Conservation (phyloP, 1,140 invertebrate species). For the Conus ventricosus region DNA sequence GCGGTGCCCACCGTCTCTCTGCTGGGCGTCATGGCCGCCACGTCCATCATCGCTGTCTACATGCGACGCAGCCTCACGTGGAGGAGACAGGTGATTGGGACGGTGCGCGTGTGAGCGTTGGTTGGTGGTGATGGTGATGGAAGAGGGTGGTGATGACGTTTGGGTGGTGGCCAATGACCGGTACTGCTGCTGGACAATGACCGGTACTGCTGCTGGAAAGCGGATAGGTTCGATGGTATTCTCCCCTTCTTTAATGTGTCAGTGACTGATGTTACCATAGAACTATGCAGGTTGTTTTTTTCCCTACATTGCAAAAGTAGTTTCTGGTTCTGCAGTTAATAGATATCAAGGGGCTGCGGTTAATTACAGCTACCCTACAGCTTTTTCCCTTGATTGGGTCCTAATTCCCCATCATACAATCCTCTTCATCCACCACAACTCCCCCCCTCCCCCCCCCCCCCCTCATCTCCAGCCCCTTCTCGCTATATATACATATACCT, state of each 20-base stretch:
- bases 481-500: too few species aligned
- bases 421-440: too few species aligned
- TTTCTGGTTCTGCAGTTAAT: too few species aligned
- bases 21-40: background rate
- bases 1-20: conserved; percentile 9
- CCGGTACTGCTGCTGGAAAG: too few species aligned
- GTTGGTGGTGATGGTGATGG: background rate
- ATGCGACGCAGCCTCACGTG: background rate
- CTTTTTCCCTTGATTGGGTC: too few species aligned
- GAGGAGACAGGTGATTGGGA: background rate
- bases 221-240: background rate
- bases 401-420: too few species aligned
- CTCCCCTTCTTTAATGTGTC: background rate
- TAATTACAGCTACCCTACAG: too few species aligned
- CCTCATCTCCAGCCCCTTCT: too few species aligned
- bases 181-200: background rate
- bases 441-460: too few species aligned
- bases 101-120: background rate
- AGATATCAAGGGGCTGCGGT: too few species aligned
- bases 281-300: too few species aligned
- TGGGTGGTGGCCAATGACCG: background rate
- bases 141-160: background rate
- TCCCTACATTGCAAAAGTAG: background rate
- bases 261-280: too few species aligned
- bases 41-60: background rate